Evolutionary conservation across 2,888 invertebrate species (phyloP).

Genomic region (Andrena marginata): DNA sequence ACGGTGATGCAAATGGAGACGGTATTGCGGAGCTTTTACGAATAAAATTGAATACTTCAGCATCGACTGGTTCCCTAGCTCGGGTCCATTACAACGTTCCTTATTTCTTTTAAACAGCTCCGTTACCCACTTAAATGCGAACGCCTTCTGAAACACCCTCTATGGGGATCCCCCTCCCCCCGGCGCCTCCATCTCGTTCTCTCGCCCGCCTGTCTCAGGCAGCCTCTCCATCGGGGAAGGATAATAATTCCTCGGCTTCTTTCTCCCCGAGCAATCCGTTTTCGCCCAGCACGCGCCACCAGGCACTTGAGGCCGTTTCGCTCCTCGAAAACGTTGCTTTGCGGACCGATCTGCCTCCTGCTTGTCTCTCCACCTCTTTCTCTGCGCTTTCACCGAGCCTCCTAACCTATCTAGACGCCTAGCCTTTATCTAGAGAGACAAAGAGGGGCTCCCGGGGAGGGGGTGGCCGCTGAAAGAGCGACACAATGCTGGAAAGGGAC

Average conservation of each 20-base stretch:
- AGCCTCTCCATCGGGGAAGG: slow-evolving; percentile 5
- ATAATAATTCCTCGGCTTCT: slow-evolving; percentile 39
- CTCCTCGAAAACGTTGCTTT: slow-evolving; percentile 24
- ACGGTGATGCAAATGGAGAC: too few species aligned
- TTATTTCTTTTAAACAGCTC: too few species aligned
- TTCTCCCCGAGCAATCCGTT: slow-evolving; percentile 17
- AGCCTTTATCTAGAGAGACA: slow-evolving; percentile 19
- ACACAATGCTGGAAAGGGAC: slow-evolving; percentile 1
- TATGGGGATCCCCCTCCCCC: too few species aligned
- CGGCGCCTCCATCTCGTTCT: neutral
- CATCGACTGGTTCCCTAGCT: too few species aligned
- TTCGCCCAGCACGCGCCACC: slow-evolving; percentile 22
- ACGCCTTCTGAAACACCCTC: too few species aligned
- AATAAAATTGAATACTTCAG: too few species aligned
- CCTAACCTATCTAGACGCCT: neutral
- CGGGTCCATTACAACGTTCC: too few species aligned
- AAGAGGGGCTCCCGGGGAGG: neutral
- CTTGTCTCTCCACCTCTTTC: neutral
- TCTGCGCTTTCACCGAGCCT: neutral
- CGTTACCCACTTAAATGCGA: too few species aligned
- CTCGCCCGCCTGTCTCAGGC: neutral
- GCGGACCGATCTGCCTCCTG: slow-evolving; percentile 2
- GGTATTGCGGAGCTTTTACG: too few species aligned
- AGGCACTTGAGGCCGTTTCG: slow-evolving; percentile 41
- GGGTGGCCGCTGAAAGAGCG: slow-evolving; percentile 17